These are phyloP conservation scores for Philereme vetulata DNA, from an alignment of 2,888 invertebrate genomes.

Conservation along the genomic window DNA sequence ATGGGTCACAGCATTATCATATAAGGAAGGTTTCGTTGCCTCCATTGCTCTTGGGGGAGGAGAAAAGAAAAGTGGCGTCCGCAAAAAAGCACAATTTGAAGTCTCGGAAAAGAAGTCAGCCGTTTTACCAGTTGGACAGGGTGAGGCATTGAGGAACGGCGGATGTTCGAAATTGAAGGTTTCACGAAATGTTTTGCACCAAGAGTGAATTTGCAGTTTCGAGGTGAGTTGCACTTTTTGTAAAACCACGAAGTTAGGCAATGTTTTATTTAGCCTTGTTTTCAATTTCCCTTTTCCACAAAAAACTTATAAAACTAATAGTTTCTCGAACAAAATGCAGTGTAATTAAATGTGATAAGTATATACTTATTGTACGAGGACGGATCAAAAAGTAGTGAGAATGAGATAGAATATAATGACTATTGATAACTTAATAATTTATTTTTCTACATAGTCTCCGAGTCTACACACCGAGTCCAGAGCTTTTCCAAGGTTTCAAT, in stretches of 20 bases:
- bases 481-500: too few relatives aligned
- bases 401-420: too few relatives aligned
- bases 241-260: constrained; percentile 7
- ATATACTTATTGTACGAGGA: background rate
- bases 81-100: constrained; percentile 62
- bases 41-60: constrained; percentile 72
- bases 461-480: too few relatives aligned
- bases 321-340: background rate
- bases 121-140: constrained; percentile 53
- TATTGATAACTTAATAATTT: too few relatives aligned
- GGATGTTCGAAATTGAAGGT: constrained; percentile 1
- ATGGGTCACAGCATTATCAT: constrained; percentile 55
- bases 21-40: constrained; percentile 76
- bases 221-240: constrained; percentile 28
- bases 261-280: background rate
- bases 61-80: constrained; percentile 65
- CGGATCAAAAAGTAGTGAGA: too few relatives aligned
- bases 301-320: background rate
- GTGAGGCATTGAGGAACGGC: constrained; percentile 41
- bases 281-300: background rate
- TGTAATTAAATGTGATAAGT: background rate
- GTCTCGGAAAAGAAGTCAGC: constrained; percentile 45
- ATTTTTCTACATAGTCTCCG: too few relatives aligned
- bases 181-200: constrained; percentile 20
- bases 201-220: constrained; percentile 20